Evolutionary conservation across 30 jellyfish, hydroid and myxozoan genomes (phyloP), one percentile per base, ranked within the genome.

Genomic region (Cassiopea andromeda): DNA sequence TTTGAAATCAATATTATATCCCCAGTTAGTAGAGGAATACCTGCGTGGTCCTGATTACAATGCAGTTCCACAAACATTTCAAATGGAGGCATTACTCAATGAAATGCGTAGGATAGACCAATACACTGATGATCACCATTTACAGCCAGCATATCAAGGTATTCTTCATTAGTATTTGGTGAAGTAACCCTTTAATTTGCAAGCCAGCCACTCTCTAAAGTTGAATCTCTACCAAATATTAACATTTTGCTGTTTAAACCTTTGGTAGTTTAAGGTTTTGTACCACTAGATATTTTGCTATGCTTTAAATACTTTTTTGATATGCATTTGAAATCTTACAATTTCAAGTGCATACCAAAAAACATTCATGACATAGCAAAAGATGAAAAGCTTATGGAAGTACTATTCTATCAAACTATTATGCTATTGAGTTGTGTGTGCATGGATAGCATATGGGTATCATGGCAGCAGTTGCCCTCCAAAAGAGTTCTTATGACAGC

Each of bases 11-110:
- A 45, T 84, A 6, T 54, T 60, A 10, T 58, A 8, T 45, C 76
- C 46, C 43, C 68, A 86, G 93, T 83, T 86, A 19, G 89, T 86
- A 1, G 17, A 78, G 58, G 93, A 86, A 48, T 86, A 86, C 45
- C 60, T 86, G 14, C 83, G 80, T 38, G 89, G 93, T 1, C 89
- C 89, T 1, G 66, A 60, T 5, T 86, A 86, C 83, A 73, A 78
- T 46, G 86, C 87, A 7, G 91, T 83, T 7, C 97, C 94, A 27
- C 94, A 84, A 57, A 75, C 97, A 44, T 91, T 91, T 76, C 89
- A 86, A 80, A 91, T 91, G 97, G 94, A 76, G 48, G 77, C 58
- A 38, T 67, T 91, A 66, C 92, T 91, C 3, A 48, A 75, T 69
- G 97, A 91, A 61, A 89, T 89, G 96, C 92, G 60, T 1, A 84